A percentile compares a stretch with the other conserved stretches of the same genome.
Evolutionary conservation across 2,888 invertebrate genomes (phyloP).

Genomic region (Pristionchus fissidentatus): DNA sequence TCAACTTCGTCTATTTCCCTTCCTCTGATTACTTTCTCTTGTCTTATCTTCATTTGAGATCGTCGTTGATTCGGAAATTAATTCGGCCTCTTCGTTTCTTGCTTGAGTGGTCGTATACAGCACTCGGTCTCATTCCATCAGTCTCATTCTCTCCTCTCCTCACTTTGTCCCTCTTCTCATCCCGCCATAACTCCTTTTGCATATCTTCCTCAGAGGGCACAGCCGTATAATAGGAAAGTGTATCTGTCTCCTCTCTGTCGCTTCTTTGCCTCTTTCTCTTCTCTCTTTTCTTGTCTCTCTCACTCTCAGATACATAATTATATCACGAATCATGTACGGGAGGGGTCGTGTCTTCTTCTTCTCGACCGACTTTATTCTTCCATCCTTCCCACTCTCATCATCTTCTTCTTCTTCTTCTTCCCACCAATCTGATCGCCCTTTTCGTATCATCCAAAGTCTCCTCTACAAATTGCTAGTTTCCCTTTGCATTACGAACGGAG

Average conservation of each 20-base stretch:
- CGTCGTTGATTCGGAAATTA: constrained; percentile 48
- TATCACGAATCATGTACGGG: constrained; percentile 45
- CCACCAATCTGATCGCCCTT: neutral
- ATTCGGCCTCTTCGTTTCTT: constrained; percentile 16
- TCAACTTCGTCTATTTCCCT: neutral
- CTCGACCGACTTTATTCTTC: constrained; percentile 36
- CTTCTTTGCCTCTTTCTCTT: neutral
- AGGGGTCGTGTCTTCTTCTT: constrained; percentile 11
- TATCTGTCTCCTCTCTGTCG: neutral
- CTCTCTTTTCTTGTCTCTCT: neutral
- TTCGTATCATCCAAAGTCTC: neutral
- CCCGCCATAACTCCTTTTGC: constrained; percentile 10
- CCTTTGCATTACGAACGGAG: constrained; percentile 15
- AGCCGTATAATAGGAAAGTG: constrained; percentile 30
- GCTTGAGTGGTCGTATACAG: neutral
- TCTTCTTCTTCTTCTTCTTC: neutral
- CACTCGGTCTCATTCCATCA: constrained; percentile 13
- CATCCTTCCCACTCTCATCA: neutral
- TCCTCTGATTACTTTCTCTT: constrained; percentile 3
- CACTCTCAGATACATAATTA: constrained; percentile 44
- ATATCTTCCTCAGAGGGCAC: constrained; percentile 31
- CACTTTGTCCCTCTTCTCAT: neutral
- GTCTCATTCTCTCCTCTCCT: constrained; percentile 21
- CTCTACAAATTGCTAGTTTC: neutral
- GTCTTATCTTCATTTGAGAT: neutral